phyloP scores from a whole-genome alignment of 2,113 vertebrate genomes.

The Trachemys scripta region DNA sequence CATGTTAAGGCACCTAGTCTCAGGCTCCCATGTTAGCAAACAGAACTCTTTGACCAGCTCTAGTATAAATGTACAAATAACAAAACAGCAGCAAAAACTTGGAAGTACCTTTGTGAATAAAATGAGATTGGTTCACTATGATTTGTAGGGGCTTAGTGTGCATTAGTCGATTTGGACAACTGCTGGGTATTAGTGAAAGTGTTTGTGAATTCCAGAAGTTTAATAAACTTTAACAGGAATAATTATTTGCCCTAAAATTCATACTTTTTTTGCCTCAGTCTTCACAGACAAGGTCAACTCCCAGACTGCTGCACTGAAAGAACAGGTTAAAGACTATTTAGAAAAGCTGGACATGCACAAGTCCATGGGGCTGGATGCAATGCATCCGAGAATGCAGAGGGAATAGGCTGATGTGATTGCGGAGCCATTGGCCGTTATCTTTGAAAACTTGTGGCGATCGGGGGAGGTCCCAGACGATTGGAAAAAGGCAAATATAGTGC shows the following conservation, averaged over 20 bases:
- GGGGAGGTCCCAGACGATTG: too few relatives aligned
- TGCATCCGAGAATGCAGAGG: too few relatives aligned
- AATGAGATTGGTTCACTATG: neutral
- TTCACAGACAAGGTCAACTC: too few relatives aligned
- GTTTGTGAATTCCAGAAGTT: neutral
- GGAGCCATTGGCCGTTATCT: too few relatives aligned
- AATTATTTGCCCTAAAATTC: slow-evolving; percentile 11
- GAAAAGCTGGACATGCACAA: too few relatives aligned
- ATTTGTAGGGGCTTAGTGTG: slow-evolving; percentile 15
- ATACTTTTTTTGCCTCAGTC: neutral
- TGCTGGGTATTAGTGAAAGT: neutral
- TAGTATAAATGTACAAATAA: neutral
- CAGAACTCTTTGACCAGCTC: neutral
- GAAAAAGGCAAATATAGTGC: too few relatives aligned
- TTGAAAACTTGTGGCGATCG: too few relatives aligned
- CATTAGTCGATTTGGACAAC: neutral
- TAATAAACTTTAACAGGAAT: slow-evolving; percentile 24
- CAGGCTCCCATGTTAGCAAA: neutral
- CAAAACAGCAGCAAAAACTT: slow-evolving; percentile 1
- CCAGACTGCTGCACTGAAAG: too few relatives aligned
- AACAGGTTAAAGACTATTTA: too few relatives aligned
- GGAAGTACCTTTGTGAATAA: neutral
- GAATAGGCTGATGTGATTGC: too few relatives aligned
- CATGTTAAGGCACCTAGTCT: neutral
- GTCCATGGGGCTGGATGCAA: too few relatives aligned